Evolutionary conservation across 2,888 invertebrate species (phyloP).

Genomic region (Agrilus cyanescens): DNA sequence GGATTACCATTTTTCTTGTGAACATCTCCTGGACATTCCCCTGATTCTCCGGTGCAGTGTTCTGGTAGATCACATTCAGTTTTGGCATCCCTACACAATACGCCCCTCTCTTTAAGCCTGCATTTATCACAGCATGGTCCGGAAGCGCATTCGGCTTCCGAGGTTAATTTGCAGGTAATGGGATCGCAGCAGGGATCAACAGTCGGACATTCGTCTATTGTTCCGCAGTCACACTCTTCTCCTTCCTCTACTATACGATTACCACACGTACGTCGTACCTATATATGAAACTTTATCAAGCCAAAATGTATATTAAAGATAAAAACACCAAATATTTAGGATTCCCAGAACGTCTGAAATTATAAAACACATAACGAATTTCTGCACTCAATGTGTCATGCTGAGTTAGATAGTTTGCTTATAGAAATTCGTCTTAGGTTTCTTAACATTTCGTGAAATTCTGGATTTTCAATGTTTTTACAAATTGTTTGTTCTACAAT

Average conservation of each 20-base stretch:
- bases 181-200: conserved; percentile 95
- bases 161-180: conserved; percentile 86
- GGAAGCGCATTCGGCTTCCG: conserved; percentile 87
- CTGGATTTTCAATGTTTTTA: no score
- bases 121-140: conserved; percentile 89
- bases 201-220: conserved; percentile 74
- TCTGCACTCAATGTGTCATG: no score
- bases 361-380: no score
- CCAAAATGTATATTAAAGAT: no score
- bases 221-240: conserved; percentile 97
- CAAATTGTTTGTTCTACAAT: no score
- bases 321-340: no score
- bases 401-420: no score
- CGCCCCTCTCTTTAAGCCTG: conserved; percentile 59
- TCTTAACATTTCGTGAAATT: no score
- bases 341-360: no score
- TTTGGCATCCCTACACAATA: conserved; percentile 71
- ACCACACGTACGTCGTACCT: conserved; percentile 74
- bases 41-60: conserved; percentile 78
- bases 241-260: conserved; percentile 90
- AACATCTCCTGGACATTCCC: conserved; percentile 82
- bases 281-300: no score
- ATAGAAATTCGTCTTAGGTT: no score
- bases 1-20: conserved; percentile 87
- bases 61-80: conserved; percentile 97